phyloP scores from a whole-genome alignment of 2,888 invertebrate genomes.

The Patella ulyssiponensis region DNA sequence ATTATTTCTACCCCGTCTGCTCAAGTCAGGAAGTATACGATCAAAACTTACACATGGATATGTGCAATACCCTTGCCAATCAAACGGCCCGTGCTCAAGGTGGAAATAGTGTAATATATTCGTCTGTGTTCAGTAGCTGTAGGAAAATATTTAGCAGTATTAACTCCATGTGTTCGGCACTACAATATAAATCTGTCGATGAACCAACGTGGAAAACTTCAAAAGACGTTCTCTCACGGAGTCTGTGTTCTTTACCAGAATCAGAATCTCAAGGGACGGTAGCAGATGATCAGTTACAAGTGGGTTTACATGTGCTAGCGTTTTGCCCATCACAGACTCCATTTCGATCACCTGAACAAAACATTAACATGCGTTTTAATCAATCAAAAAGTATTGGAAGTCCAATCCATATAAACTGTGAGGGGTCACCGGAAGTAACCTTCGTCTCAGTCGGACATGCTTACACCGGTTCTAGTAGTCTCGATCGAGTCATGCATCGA shows the following conservation, averaged over 20 bases:
- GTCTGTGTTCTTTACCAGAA: neutral
- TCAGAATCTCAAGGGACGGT: neutral
- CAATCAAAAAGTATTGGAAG: constrained; percentile 16
- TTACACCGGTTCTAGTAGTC: constrained; percentile 16
- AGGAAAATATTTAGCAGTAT: neutral
- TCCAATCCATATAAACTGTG: constrained; percentile 40
- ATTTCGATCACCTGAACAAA: constrained; percentile 31
- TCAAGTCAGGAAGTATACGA: neutral
- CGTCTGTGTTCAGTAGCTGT: neutral
- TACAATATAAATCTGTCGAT: neutral
- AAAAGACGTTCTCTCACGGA: neutral
- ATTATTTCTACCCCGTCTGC: neutral
- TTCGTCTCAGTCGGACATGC: constrained; percentile 39
- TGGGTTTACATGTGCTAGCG: constrained; percentile 31
- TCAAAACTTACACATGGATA: neutral
- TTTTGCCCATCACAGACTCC: constrained; percentile 43
- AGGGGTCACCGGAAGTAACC: constrained; percentile 42
- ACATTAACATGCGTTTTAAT: constrained; percentile 20
- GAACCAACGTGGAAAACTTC: neutral
- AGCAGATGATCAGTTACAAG: neutral
- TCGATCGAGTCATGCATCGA: constrained; percentile 36
- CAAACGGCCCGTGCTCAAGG: neutral
- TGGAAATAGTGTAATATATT: neutral
- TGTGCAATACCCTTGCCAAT: neutral
- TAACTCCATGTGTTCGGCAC: neutral